These are phyloP conservation scores for Schizopygopsis pylzovi DNA, from an alignment of 2,797 vertebrate genomes.

Conservation along the genomic window DNA sequence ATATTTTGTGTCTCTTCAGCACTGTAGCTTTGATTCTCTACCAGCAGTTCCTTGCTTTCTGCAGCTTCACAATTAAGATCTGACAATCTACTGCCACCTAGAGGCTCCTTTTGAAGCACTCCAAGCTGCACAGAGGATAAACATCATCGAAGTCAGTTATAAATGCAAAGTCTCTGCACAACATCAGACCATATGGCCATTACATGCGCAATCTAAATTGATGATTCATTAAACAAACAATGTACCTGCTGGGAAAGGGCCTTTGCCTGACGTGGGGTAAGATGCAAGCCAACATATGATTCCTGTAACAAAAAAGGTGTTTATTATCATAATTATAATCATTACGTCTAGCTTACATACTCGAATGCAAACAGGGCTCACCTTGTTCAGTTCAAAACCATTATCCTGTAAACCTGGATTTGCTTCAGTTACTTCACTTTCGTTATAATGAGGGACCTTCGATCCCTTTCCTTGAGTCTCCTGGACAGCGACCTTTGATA, in stretches of 20 bases:
- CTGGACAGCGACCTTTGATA: slow-evolving; percentile 31
- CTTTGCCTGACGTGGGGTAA: slow-evolving; percentile 61
- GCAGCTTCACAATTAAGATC: slow-evolving; percentile 40
- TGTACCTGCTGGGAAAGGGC: slow-evolving; percentile 63
- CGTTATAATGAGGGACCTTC: neutral
- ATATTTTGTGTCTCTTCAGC: slow-evolving; percentile 32
- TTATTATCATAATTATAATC: neutral
- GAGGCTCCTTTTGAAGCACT: slow-evolving; percentile 55
- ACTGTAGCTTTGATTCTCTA: slow-evolving; percentile 31
- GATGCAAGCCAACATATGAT: slow-evolving; percentile 57
- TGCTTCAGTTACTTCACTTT: slow-evolving; percentile 4
- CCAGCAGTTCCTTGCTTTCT: slow-evolving; percentile 23
- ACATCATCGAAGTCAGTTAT: neutral
- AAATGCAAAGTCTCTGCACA: neutral
- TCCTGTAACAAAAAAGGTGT: slow-evolving; percentile 48
- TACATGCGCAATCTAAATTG: neutral
- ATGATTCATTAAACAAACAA: neutral
- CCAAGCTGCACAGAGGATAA: slow-evolving; percentile 50
- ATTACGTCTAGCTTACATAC: neutral
- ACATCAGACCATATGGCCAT: neutral
- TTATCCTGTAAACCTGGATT: slow-evolving; percentile 21
- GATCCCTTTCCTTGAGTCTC: slow-evolving; percentile 30
- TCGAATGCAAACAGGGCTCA: slow-evolving; percentile 27
- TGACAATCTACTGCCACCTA: slow-evolving; percentile 27
- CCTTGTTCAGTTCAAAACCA: slow-evolving; percentile 48